Evolutionary conservation across 2,888 invertebrate genomes (phyloP).

Genomic region (Galerucella calmariensis): DNA sequence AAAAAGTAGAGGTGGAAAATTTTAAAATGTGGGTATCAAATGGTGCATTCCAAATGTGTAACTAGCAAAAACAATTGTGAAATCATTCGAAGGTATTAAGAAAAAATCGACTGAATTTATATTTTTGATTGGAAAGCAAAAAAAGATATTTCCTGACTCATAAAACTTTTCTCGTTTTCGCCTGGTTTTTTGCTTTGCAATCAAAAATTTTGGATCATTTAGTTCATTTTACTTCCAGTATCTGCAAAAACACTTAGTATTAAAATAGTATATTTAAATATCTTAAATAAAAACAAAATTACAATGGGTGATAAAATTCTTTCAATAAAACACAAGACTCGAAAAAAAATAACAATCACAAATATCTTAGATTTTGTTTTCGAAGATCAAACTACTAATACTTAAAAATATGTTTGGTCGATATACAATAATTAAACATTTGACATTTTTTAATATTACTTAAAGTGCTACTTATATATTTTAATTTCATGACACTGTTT

Average conservation of each 20-base stretch:
- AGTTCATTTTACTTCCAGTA: too few relatives aligned
- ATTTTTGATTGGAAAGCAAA: too few relatives aligned
- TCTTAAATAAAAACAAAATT: not conserved
- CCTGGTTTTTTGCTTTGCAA: too few relatives aligned
- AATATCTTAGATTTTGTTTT: not conserved
- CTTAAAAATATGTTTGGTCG: conserved; percentile 15
- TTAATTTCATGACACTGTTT: conserved; percentile 1
- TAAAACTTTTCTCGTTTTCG: too few relatives aligned
- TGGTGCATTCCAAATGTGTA: too few relatives aligned
- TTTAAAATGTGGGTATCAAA: too few relatives aligned
- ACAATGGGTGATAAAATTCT: conserved; percentile 11
- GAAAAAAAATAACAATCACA: conserved; percentile 7
- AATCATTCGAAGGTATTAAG: too few relatives aligned
- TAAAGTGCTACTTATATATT: not conserved
- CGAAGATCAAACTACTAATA: not conserved
- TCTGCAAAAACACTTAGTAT: not conserved
- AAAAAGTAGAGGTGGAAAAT: too few relatives aligned
- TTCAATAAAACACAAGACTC: not conserved
- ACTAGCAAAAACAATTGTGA: too few relatives aligned
- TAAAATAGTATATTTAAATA: conserved; percentile 18
- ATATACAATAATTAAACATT: conserved; percentile 1
- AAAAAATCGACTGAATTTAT: too few relatives aligned
- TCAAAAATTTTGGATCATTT: too few relatives aligned
- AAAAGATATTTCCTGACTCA: too few relatives aligned
- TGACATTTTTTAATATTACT: not conserved